Evolutionary conservation across 2,797 vertebrate species (phyloP).

Genomic region (Malurus splendens): DNA sequence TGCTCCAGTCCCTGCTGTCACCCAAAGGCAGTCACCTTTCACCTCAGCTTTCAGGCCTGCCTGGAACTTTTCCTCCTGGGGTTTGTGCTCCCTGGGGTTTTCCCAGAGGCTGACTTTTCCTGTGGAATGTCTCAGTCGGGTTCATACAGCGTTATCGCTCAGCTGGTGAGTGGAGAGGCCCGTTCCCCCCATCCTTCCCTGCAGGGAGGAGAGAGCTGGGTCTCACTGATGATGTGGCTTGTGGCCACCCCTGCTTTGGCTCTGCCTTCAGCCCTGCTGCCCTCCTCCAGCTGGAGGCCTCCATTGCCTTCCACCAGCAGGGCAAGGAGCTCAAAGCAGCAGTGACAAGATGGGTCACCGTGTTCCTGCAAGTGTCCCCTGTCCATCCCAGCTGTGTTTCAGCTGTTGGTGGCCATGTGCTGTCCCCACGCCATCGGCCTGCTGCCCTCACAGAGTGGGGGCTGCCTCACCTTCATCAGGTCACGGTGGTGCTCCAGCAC

Average conservation of each 20-base stretch:
- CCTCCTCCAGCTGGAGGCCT: background rate
- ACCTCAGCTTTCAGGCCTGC: background rate
- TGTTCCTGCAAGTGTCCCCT: background rate
- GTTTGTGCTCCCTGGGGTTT: background rate
- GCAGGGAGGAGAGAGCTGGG: background rate
- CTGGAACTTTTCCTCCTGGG: background rate
- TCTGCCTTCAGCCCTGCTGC: background rate
- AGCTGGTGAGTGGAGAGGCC: background rate
- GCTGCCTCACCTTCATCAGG: conserved; percentile 89
- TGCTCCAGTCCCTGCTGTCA: fast-evolving
- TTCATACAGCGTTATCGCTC: background rate
- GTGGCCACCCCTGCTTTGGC: background rate
- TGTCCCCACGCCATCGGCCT: background rate
- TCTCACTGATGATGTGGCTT: background rate
- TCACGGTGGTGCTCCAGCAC: conserved; percentile 95
- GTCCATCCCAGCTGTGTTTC: fast-evolving
- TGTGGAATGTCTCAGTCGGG: fast-evolving
- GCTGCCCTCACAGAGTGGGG: fast-evolving
- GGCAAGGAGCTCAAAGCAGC: background rate
- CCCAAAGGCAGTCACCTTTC: background rate
- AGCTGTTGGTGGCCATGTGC: fast-evolving
- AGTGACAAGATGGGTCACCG: background rate
- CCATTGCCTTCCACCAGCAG: background rate
- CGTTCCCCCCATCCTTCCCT: background rate
- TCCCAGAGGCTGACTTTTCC: background rate